A percentile compares a stretch with the other conserved stretches of the same genome.
Evolutionary conservation across 2,797 vertebrate species (phyloP).

Genomic region (Artibeus lituratus): DNA sequence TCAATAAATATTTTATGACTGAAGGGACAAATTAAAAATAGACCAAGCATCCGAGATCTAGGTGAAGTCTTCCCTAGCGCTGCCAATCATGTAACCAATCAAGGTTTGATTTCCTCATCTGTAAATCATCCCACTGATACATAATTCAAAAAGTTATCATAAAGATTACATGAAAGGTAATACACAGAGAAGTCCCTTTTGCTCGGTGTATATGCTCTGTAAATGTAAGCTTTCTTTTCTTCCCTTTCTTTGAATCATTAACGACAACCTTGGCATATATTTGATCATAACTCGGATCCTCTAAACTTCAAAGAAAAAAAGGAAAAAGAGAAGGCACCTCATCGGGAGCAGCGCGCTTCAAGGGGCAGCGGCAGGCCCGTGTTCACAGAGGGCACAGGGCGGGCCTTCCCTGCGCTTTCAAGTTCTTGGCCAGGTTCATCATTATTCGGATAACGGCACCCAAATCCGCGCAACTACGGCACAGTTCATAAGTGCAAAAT

Average conservation of each 20-base stretch:
- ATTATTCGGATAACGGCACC: neutral
- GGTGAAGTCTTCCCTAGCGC: neutral
- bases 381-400: neutral
- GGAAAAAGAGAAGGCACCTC: neutral
- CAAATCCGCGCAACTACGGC: slow-evolving; percentile 13
- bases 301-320: slow-evolving; percentile 24
- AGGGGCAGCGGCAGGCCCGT: neutral
- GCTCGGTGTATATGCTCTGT: neutral
- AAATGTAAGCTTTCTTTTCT: neutral
- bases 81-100: neutral
- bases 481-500: slow-evolving; percentile 54
- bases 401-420: neutral
- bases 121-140: neutral
- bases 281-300: neutral
- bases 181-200: neutral
- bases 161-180: neutral
- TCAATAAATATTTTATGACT: neutral
- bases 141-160: neutral
- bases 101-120: neutral
- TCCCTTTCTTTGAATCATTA: neutral
- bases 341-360: neutral
- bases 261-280: neutral
- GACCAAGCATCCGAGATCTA: neutral
- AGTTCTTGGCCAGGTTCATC: neutral
- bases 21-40: neutral